Conservation (phyloP, 2,113 vertebrate genomes). For the Cephalopterus ornatus region DNA sequence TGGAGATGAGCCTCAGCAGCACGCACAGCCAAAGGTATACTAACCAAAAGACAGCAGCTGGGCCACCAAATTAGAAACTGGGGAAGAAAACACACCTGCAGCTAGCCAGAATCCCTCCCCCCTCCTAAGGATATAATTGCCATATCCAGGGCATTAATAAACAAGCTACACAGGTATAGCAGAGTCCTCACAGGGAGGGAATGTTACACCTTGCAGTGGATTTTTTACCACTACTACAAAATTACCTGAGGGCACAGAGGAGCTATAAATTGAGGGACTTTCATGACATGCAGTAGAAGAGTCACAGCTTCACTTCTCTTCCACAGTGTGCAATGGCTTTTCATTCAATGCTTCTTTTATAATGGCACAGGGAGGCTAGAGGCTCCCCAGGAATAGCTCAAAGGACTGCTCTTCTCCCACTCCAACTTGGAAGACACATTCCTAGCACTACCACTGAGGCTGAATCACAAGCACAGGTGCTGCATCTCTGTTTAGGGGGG, state of each 20-base stretch:
- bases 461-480: not conserved
- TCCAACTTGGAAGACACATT: not conserved
- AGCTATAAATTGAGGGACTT: not conserved
- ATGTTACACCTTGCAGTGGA: not conserved
- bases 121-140: not conserved
- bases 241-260: not conserved
- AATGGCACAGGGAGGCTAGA: not conserved
- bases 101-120: not conserved
- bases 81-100: not conserved
- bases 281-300: not conserved
- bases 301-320: not conserved
- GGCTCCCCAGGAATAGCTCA: not conserved
- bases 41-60: not conserved
- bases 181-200: not conserved
- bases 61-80: not conserved
- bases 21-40: not conserved
- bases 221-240: conserved; percentile 20
- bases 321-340: not conserved
- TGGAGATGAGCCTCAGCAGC: not conserved
- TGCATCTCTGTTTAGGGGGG: not conserved
- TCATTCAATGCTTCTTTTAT: not conserved
- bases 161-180: not conserved
- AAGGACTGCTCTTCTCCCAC: not conserved
- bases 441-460: not conserved
- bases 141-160: not conserved